Evolutionary conservation across 2,888 invertebrate genomes (phyloP), one percentile per base, ranked within the genome.

Genomic region (Masnerella sp.): DNA sequence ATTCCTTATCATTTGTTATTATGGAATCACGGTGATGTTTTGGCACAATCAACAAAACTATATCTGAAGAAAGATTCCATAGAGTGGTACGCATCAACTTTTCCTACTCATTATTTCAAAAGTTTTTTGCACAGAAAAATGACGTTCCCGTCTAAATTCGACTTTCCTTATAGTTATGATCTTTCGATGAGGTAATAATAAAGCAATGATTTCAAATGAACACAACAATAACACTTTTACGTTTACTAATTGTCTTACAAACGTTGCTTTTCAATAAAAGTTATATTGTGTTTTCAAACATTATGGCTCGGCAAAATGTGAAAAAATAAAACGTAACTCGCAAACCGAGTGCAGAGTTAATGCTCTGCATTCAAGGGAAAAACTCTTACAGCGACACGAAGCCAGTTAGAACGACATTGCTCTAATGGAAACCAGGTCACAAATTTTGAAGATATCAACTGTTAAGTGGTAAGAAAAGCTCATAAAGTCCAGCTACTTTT

Each of bases 381-480:
- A 62, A 61, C 40, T 67, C 42, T 58, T 47, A 40, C 52, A 59
- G 45, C 32, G 58, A 64, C 47, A 52, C 65, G 52, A 68, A 64
- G 52, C 45, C 62, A 58, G 51, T 51, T 38, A 52, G 61, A 62
- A 43, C 49, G 59, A 43, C 59, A 38, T 68, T 68, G 43, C 47
- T 62, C 22, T 68, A 62, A 67, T 62, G 36, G 54, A 70, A 65
- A 65, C 61, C 52, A 58, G 64, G 68, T 74, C 62, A 62, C 58
- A 62, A 54, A 64, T 73, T 67, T 49, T 32, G 47, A 64, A 45
- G 38, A 61, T 49, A 74, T 70, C 70, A 43, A 59, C 61, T 42
- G 65, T 69, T 64, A 62, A 74, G 71, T 74, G 62, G 59, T 58
- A 58, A 54, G 47, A 36, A 59, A 65, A 58, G 62, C 43, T 68